These are phyloP conservation scores for Astur gentilis DNA, from an alignment of 2,113 vertebrate genomes.

Conservation along the genomic window DNA sequence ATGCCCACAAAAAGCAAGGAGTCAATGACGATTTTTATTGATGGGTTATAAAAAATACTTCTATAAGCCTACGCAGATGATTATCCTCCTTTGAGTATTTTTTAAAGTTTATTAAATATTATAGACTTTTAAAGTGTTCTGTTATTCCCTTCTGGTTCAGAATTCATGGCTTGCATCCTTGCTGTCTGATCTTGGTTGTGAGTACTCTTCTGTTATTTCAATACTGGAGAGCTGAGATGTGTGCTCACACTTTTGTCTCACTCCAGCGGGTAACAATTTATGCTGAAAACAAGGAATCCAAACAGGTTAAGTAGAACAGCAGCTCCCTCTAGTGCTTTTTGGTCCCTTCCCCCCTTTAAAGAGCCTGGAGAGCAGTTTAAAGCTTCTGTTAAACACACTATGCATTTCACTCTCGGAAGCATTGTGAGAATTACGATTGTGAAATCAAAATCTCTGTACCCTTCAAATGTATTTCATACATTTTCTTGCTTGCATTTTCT, in stretches of 20 bases:
- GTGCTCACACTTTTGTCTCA: not conserved
- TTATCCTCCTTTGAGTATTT: not conserved
- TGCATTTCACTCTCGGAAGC: not conserved
- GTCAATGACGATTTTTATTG: not conserved
- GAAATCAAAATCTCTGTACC: not conserved
- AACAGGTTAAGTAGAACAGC: conserved; percentile 35
- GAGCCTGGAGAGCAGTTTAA: not conserved
- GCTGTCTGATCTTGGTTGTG: conserved; percentile 20
- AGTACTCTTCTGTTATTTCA: conserved; percentile 22
- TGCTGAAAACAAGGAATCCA: not conserved
- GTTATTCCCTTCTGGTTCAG: not conserved
- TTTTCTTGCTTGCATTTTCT: not conserved
- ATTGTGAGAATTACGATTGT: not conserved
- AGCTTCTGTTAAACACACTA: not conserved
- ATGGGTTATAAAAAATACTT: not conserved
- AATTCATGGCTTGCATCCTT: conserved; percentile 2
- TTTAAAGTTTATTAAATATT: conserved; percentile 36
- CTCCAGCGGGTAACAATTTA: conserved; percentile 23
- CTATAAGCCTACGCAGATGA: not conserved
- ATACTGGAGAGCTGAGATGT: not conserved
- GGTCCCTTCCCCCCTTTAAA: not conserved
- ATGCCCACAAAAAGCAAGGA: not conserved
- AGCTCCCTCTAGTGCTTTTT: conserved; percentile 76
- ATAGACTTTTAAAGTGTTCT: not conserved
- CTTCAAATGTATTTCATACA: not conserved